Conservation (phyloP, 2,113 vertebrate genomes). For the Pygoscelis antarcticus region DNA sequence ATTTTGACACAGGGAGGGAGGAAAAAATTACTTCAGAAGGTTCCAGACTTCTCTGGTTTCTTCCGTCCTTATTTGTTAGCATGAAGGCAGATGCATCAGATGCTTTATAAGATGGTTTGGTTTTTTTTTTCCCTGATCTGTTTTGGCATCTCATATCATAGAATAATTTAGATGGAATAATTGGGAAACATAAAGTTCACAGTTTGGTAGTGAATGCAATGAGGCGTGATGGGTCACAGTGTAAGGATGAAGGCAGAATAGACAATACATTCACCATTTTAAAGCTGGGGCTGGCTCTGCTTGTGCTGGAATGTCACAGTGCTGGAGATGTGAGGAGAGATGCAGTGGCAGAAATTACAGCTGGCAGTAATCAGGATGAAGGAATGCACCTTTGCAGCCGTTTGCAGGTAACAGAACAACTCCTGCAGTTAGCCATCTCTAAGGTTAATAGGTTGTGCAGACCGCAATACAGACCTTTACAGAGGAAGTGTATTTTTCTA, state of each 20-base stretch:
- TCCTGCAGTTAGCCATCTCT: not conserved
- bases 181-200: not conserved
- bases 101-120: not conserved
- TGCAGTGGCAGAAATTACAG: not conserved
- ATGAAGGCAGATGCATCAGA: not conserved
- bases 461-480: not conserved
- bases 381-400: not conserved
- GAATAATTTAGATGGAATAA: not conserved
- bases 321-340: not conserved
- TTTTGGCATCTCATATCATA: not conserved
- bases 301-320: not conserved
- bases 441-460: not conserved
- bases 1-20: not conserved
- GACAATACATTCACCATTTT: not conserved
- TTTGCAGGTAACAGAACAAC: not conserved
- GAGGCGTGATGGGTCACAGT: not conserved
- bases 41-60: not conserved
- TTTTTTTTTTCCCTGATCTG: not conserved
- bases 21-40: not conserved
- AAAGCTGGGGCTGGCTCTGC: not conserved
- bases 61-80: not conserved
- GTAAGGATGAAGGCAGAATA: not conserved
- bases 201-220: not conserved
- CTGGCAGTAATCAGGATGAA: not conserved
- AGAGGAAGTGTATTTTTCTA: not conserved